Evolutionary conservation across 2,797 vertebrate species (phyloP).

Genomic region (Stomatorhinus walkeri): DNA sequence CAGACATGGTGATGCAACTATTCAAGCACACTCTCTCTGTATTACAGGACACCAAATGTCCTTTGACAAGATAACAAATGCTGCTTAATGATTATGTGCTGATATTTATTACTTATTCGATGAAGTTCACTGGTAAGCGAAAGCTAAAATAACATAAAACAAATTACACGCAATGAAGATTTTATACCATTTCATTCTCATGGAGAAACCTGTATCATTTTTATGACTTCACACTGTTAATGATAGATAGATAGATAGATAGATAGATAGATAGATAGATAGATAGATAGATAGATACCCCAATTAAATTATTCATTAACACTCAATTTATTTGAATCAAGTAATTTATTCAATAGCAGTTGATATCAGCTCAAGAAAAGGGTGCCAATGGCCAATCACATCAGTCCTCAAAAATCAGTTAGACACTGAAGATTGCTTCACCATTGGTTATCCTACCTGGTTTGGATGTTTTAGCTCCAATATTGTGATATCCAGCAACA

Average conservation of each 20-base stretch:
- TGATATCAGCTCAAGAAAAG: not conserved
- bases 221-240: not conserved
- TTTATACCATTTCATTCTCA: not conserved
- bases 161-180: not conserved
- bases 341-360: not conserved
- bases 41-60: not conserved
- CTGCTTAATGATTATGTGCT: not conserved
- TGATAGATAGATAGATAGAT: no score
- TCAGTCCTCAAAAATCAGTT: not conserved
- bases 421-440: not conserved
- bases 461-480: conserved; percentile 19
- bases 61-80: not conserved
- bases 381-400: not conserved
- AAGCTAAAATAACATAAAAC: not conserved
- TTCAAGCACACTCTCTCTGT: not conserved
- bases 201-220: not conserved
- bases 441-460: conserved; percentile 15
- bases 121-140: not conserved
- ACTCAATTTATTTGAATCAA: not conserved
- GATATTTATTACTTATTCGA: not conserved
- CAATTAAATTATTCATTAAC: not conserved
- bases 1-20: not conserved
- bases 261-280: no score
- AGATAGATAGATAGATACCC: no score
- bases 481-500: conserved; percentile 8